Evolutionary conservation across 2,113 vertebrate species (phyloP).

Genomic region (Lycaon pictus): DNA sequence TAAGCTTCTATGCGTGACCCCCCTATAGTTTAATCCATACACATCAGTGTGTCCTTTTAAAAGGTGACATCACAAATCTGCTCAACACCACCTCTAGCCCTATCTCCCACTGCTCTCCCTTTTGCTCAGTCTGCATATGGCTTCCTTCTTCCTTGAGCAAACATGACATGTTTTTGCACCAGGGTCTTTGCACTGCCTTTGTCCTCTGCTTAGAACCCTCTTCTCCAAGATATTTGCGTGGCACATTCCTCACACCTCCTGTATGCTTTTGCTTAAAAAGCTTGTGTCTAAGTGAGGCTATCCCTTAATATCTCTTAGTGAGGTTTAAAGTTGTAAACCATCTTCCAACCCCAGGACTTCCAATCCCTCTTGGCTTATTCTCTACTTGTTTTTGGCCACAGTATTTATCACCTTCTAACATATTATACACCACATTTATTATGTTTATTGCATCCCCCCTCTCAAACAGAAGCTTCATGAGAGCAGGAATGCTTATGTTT

Average conservation of each 20-base stretch:
- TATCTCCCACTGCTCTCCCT: neutral
- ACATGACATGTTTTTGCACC: neutral
- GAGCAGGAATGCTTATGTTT: neutral
- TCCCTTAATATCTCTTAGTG: neutral
- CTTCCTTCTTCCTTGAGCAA: conserved; percentile 1
- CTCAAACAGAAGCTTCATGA: neutral
- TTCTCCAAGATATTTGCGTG: neutral
- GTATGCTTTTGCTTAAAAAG: conserved; percentile 20
- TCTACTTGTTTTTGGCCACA: neutral
- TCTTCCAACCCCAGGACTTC: neutral
- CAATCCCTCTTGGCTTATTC: neutral
- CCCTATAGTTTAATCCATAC: neutral
- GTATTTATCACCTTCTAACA: neutral
- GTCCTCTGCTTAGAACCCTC: neutral
- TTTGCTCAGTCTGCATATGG: neutral
- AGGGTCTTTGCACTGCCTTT: neutral
- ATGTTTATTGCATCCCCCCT: neutral
- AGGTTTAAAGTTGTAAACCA: neutral
- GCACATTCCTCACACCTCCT: neutral
- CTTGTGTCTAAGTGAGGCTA: neutral
- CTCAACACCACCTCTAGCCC: neutral
- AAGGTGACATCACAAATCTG: neutral
- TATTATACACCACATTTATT: neutral
- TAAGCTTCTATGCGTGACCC: neutral
- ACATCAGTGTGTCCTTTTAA: neutral